phyloP scores from a whole-genome alignment of 2,797 vertebrate genomes.

The Spea hammondii region DNA sequence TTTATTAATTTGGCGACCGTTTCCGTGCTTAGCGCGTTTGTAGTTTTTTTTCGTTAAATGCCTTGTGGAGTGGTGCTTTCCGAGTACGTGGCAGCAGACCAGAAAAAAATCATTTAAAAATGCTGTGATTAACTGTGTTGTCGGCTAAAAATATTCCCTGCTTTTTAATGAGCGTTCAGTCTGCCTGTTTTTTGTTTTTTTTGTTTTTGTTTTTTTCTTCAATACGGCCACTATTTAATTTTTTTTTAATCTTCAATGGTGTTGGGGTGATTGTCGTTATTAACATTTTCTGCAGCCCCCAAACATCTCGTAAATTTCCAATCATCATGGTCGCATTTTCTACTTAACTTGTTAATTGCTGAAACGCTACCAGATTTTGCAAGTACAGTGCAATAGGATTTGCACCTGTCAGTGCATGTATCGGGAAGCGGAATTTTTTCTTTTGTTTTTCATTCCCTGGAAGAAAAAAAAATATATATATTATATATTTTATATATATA shows the following conservation, averaged over 20 bases:
- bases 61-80: conserved; percentile 29
- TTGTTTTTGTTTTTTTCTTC: neutral
- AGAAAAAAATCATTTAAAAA: neutral
- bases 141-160: neutral
- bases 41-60: conserved; percentile 5
- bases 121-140: neutral
- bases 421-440: neutral
- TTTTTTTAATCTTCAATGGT: conserved; percentile 17
- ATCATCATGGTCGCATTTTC: neutral
- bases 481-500: conserved; percentile 14
- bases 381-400: neutral
- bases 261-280: neutral
- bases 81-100: conserved; percentile 5
- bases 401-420: neutral
- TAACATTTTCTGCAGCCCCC: too few relatives aligned
- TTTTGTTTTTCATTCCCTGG: neutral
- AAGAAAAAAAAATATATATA: neutral
- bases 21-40: conserved; percentile 4
- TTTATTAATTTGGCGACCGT: neutral
- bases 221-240: neutral
- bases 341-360: neutral
- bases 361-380: neutral
- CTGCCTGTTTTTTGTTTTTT: too few relatives aligned
- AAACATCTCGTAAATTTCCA: neutral
- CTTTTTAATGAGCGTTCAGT: neutral